Evolutionary conservation across 2,888 invertebrate genomes (phyloP), one percentile per base, ranked within the genome.

Genomic region (Atethmia centrago): DNA sequence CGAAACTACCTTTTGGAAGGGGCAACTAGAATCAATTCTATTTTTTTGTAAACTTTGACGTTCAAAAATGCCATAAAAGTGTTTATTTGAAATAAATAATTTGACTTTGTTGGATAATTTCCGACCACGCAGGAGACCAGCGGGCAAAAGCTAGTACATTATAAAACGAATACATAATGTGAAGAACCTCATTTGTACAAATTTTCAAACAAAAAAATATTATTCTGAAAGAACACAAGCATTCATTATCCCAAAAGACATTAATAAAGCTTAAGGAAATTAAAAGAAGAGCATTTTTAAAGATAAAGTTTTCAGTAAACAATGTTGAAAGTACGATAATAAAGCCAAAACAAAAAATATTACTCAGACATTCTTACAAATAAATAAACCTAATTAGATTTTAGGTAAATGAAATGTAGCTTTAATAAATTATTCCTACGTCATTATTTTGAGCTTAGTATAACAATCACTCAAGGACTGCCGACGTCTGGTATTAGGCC

Each of bases 371-470:
- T 31, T 45, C 12, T 64, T 31, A 28, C 4, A 66, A 59, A 77
- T 56, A 28, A 66, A 72, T 51, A 66, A 68, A 63, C 25, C 45
- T 59, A 55, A 72, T 77, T 66, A 69, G 10, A 40, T 59, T 73
- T 62, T 45, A 25, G n/a, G 16, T 28, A 81, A 64, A 40, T 51
- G 21, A 51, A 81, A 67, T 56, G 21, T 21, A 61, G 25, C 31
- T 19, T 2, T 10, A 47, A 61, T 31, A 49, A 28, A 59, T 40
- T 36, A 40, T 51, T 19, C 10, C 36, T 21, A 65, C 45, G 16
- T 79, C 73, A 66, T 73, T 79, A 79, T 77, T 73, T 77, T 42
- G 36, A 72, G 72, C 79, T 77, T 77, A 56, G 31, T 62, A 16
- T 45, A 62, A 42, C n/a, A 70, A 45, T 19, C 21, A 63, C n/a